These are phyloP conservation scores for Deilephila porcellus DNA, from an alignment of 2,888 invertebrate genomes.

Conservation along the genomic window DNA sequence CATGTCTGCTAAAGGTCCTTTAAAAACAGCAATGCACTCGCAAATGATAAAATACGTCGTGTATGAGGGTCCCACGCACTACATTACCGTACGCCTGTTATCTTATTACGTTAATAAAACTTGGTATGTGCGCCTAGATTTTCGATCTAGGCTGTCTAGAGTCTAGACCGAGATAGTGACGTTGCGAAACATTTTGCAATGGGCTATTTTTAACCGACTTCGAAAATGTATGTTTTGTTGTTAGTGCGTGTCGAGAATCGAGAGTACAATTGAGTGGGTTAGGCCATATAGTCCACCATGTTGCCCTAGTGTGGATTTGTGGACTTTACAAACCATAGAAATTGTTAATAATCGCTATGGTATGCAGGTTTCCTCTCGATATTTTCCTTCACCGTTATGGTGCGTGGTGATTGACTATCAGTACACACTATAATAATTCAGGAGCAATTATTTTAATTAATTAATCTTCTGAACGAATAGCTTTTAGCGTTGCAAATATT, in stretches of 20 bases:
- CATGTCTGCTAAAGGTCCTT: too few species aligned
- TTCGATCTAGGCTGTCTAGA: constrained; percentile 26
- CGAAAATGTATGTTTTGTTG: too few species aligned
- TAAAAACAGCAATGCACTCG: too few species aligned
- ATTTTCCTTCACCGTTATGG: background rate
- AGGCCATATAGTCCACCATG: background rate
- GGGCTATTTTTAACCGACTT: too few species aligned
- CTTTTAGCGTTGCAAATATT: background rate
- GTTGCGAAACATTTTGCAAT: too few species aligned
- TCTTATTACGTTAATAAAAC: constrained; percentile 25
- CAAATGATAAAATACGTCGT: background rate
- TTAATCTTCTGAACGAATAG: too few species aligned
- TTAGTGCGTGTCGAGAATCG: too few species aligned
- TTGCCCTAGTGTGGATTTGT: background rate
- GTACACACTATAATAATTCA: background rate
- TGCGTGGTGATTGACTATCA: too few species aligned
- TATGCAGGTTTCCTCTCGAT: background rate
- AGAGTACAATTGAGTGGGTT: too few species aligned
- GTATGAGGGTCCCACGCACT: constrained; percentile 16
- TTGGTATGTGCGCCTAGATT: constrained; percentile 27
- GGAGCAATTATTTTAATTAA: background rate
- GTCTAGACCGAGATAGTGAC: background rate
- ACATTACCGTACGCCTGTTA: background rate
- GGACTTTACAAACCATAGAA: background rate
- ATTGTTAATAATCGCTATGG: too few species aligned